Evolutionary conservation across 2,113 vertebrate species (phyloP), one percentile per base, ranked within the genome.

Genomic region (Myotis davidii): DNA sequence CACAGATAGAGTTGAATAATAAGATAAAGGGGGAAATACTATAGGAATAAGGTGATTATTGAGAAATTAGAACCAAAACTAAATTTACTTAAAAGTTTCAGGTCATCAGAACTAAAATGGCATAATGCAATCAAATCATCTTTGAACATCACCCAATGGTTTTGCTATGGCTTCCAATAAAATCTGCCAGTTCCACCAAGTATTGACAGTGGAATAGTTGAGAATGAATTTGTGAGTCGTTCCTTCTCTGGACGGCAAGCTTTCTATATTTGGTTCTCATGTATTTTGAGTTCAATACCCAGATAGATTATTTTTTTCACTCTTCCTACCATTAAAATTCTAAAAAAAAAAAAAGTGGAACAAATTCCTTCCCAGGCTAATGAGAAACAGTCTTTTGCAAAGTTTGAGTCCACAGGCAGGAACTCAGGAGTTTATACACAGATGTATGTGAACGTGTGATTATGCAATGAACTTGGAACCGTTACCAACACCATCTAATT

Each of bases 301-400:
- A 72, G 39, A 79, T 70, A 81, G 27, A 82, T 67, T 88, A 10
- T 61, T 70, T 50, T 23, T 83, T 90, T 79, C 42, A 65, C 61
- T 88, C 54, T 96, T 72, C 39, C 23, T 83, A 70, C 76, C 94
- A 95, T 90, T 96, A 32, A 92, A 90, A 78, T 88, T 39, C n/a
- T 79, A 20, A 87, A 92, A 73, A 27, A 87, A 92, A 73, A 27
- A 74, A 81, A 93, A 23, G 54, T 96, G 94, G 61, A 96, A 95
- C 42, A 69, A 85, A 96, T 92, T 97, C 45, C 42, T 94, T 92
- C 84, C 85, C 69, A 85, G 74, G 18, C 84, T 97, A 97, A 97
- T 97, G 85, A 90, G 79, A 96, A 96, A 37, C 93, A 96, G 59
- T 87, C 61, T 90, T 95, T 39, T 85, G 74, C 77, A 92, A 94